Conservation (phyloP, 2,888 invertebrate species). For the Theristus sp. region DNA sequence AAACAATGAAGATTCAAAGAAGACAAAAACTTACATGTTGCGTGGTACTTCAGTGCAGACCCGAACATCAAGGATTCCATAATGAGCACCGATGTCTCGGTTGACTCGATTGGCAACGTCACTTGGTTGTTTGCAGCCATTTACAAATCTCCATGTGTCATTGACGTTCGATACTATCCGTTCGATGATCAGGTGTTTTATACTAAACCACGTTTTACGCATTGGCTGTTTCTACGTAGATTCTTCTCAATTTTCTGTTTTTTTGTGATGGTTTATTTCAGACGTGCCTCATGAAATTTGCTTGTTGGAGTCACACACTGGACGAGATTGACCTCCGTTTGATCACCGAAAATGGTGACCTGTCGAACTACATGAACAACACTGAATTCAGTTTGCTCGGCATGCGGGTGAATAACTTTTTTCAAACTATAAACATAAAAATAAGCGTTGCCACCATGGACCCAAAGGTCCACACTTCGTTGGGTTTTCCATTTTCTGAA, state of each 20-base stretch:
- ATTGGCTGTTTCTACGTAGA: too few species aligned
- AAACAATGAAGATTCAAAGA: too few species aligned
- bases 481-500: too few species aligned
- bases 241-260: too few species aligned
- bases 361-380: slow-evolving; percentile 71
- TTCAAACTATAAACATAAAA: not conserved
- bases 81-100: slow-evolving; percentile 37
- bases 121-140: slow-evolving; percentile 41
- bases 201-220: too few species aligned
- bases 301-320: slow-evolving; percentile 41
- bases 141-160: slow-evolving; percentile 38
- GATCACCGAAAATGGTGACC: slow-evolving; percentile 60
- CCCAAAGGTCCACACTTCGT: too few species aligned
- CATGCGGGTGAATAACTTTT: slow-evolving; percentile 25
- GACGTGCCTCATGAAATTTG: slow-evolving; percentile 39
- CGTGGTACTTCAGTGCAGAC: slow-evolving; percentile 30
- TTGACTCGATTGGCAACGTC: slow-evolving; percentile 36
- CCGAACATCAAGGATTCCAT: slow-evolving; percentile 32
- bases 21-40: not conserved
- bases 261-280: too few species aligned
- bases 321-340: slow-evolving; percentile 44
- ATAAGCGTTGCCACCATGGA: too few species aligned
- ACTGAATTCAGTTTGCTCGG: slow-evolving; percentile 59
- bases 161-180: slow-evolving; percentile 40
- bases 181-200: slow-evolving; percentile 36